Base-by-base conservation (phyloP, 1,140 invertebrate genomes). In the Drosophila elegans region DNA sequence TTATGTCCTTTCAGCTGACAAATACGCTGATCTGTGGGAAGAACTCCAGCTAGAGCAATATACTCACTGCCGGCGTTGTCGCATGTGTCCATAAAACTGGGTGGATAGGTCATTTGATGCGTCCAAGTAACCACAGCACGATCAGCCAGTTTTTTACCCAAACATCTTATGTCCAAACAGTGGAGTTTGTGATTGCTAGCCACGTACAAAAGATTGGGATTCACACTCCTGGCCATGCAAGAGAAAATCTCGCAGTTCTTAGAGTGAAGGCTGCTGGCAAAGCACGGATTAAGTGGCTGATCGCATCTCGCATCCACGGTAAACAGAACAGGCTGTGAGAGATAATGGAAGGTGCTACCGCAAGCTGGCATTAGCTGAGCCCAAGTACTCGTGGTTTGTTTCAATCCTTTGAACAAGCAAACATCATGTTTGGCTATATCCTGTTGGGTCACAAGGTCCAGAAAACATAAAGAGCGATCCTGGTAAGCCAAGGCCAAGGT, bases 161-260 rank as follows among this genome's bases (percentile, higher is more conserved):
- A 13, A 32, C 69, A 80, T 0, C 84, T 63, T 27, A 78, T 49
- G 10, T 89, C 84, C 44, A 89, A 49, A 6, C 80, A 89, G 60
- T 89, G 84, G 9, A 89, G 27, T 10, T 80, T 89, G 45, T 89
- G 84, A 44, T 84, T 89, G 25, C 85, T 89, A 13, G 68, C 84
- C 69, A 89, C 77, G 21, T 89, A 89, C 1, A 89, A n/a, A 0
- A 84, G 69, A 60, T 89, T 36, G 0, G 80, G 73, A 75, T 89
- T 89, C 6, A 21, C 10, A 34, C 84, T 72, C n/a, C 46, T 67
- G 4, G 16, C 34, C 48, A 89, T 1, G 3, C 77, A 74, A 3
- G 80, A 78, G 45, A 89, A 80, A 4, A 7, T 73, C 55, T 89
- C 84, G 29, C 84, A 89, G 4, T 60, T 21, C 4, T 29, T 6